Evolutionary conservation across 1,140 invertebrate genomes (phyloP), one percentile per base, ranked within the genome.

Genomic region (Calosoma granatense): DNA sequence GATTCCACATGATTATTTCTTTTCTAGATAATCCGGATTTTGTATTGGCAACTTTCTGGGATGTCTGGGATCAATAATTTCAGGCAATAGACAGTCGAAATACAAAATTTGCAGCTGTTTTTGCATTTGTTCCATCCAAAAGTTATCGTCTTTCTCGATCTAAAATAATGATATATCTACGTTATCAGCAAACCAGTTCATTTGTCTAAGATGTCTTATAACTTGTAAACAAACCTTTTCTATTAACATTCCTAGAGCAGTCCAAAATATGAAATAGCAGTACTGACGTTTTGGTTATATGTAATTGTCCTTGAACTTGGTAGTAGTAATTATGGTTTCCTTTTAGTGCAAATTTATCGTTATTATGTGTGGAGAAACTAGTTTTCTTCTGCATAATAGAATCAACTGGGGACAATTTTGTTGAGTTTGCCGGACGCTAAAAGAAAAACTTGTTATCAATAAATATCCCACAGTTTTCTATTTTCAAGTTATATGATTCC

Each of bases 271-370:
- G 36, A 55, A 55, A 55, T 55, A 64, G 62, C 26, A 36, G 26
- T 36, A 36, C n/a, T 36, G 20, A 67, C 53, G 59, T 21, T 23
- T 61, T 12, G 12, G 60, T 65, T 14, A 68, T 59, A 20, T 64
- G 61, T 12, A 68, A 55, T 23, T 67, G 63, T 14, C 65, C 65
- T 59, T 70, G 67, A 3, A 70, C 51, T 61, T 71, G 68, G 57
- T 64, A 69, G 55, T 61, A 65, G 57, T 56, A 66, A 19, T 59
- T 51, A 56, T 68, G 59, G 1, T 36, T 58, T n/a, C 26, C 51
- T 56, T 66, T 68, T 36, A 66, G 61, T 57, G 14, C 2, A 12
- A 57, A 15, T 12, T 9, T 36, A 4, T 23, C 56, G 47, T 56
- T 56, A 36, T n/a, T 36, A 36, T 36, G n/a, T 9, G 26, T 36